Base-by-base conservation (phyloP, 1,140 invertebrate genomes). In the Drepana arcuata region DNA sequence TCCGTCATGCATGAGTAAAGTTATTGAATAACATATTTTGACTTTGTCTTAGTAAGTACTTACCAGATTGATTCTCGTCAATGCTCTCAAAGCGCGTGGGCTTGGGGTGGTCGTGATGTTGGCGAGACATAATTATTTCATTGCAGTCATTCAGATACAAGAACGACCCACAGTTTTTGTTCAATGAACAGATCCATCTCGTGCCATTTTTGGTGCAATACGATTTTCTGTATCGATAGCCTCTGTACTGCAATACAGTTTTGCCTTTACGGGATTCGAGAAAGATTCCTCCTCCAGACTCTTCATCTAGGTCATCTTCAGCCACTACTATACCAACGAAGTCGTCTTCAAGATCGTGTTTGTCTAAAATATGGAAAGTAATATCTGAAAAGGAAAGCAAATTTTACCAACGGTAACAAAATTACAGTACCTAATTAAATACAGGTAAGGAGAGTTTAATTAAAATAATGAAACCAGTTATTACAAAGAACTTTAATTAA, bases 131-230 rank as follows among this genome's bases (percentile, higher is more conserved):
- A 13, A 70, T 47, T 7, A 79, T 67, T 35, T 79, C 70, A 36
- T 70, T 46, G 7, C 67, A 14, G 23, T 62, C 52, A 14, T 60
- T 72, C 0, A 74, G 25, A 27, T 56, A 64, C 1, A 79, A 36
- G 24, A 59, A 77, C 2, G 57, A 62, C 0, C 35, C 7, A 28
- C 74, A 77, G 2, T 48, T 35, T 14, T 62, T 67, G 5, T 57
- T 48, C 2, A 46, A 25, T 3, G 61, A 61, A 12, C 72, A 79
- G 2, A 42, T 46, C 74, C 74, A 79, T 12, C 70, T 48, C 1
- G 41, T 48, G 2, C 72, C 74, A 14, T 42, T 38, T 24, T 54
- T 66, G 0, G 54, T 47, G 24, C 40, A 63, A 11, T 69, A 63
- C 6, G 43, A 45, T 36, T 63, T 74, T 14, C 51, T 46, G 14